phyloP scores from a whole-genome alignment of 2,888 invertebrate species.

The Drosophila acutilabella region DNA sequence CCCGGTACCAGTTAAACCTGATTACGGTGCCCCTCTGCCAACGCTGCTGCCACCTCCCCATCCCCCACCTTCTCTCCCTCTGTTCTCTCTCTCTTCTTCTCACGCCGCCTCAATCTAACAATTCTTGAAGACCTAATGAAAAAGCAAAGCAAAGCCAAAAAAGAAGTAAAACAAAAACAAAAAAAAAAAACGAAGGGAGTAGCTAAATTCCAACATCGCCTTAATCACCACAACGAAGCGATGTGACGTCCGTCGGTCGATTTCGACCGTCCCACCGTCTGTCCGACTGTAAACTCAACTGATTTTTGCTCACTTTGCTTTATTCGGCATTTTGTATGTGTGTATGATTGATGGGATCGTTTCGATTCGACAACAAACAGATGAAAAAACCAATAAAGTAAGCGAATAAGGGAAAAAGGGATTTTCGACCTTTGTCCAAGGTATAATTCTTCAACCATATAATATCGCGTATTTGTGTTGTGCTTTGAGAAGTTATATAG shows the following conservation, averaged over 20 bases:
- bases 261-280: not conserved
- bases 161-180: slow-evolving; percentile 9
- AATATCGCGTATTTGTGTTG: slow-evolving; percentile 9
- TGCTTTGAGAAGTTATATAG: not conserved
- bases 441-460: slow-evolving; percentile 2
- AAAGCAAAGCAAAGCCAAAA: slow-evolving; percentile 20
- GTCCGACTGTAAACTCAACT: slow-evolving; percentile 34
- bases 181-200: slow-evolving; percentile 54
- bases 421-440: slow-evolving; percentile 7
- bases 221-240: slow-evolving; percentile 47
- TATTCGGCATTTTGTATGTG: slow-evolving; percentile 53
- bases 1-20: slow-evolving; percentile 75
- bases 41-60: slow-evolving; percentile 8
- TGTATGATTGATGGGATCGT: slow-evolving; percentile 55
- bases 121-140: slow-evolving; percentile 64
- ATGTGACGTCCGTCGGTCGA: slow-evolving; percentile 16
- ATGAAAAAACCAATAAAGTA: slow-evolving; percentile 4
- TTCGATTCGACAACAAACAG: slow-evolving; percentile 28
- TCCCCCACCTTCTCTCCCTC: not conserved
- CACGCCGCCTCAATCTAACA: slow-evolving; percentile 50
- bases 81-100: slow-evolving; percentile 11
- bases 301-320: slow-evolving; percentile 45
- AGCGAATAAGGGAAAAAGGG: slow-evolving; percentile 9
- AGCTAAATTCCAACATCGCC: slow-evolving; percentile 59
- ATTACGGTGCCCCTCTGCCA: slow-evolving; percentile 47